Evolutionary conservation across 2,888 invertebrate species (phyloP), one percentile per base, ranked within the genome.

Genomic region (Troglohyphantes excavatus): DNA sequence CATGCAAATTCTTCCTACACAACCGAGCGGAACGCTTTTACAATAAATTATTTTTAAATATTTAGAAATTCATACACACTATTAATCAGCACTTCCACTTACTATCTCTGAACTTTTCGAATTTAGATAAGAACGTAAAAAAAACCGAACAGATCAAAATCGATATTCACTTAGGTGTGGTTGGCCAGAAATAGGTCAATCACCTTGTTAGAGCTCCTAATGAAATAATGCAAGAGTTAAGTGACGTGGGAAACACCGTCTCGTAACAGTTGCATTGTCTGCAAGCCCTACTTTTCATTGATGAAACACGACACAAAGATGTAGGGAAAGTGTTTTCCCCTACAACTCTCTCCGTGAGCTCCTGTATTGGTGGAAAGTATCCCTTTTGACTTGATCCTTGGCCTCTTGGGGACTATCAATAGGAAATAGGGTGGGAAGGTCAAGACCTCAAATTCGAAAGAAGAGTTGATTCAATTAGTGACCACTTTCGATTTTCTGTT

Each of bases 351-450:
- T 39, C 9, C 7, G 7, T 39, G 53, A 53, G 53, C 53, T 53
- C 17, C n/a, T 7, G 53, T 53, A 5, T 0, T 53, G 13, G 53
- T 5, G 9, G 53, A 53, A 53, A 53, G 53, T 53, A 53, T 53
- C 53, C n/a, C 53, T 13, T n/a, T 53, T n/a, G n/a, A n/a, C 2
- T 17, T 73, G 61, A 59, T 29, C 75, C 75, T 75, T 75, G 75
- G 75, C 75, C 75, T 61, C 29, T 75, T 61, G 5, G 11, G 61
- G 27, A 46, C 29, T 21, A 46, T n/a, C 2, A 33, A 26, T 26
- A 27, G 26, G 53, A 75, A 75, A 59, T 75, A 75, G 75, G 75
- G 75, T 75, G 75, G 75, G 75, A 75, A 75, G 75, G 59, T 75
- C 75, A 75, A 33, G 75, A 75, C 21, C 53, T 27, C 6, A 23